Percentiles rank a stretch among this genome's conserved stretches.
Conservation (phyloP, 2,888 invertebrate genomes). For the Himalopsyche kuldschensis region DNA sequence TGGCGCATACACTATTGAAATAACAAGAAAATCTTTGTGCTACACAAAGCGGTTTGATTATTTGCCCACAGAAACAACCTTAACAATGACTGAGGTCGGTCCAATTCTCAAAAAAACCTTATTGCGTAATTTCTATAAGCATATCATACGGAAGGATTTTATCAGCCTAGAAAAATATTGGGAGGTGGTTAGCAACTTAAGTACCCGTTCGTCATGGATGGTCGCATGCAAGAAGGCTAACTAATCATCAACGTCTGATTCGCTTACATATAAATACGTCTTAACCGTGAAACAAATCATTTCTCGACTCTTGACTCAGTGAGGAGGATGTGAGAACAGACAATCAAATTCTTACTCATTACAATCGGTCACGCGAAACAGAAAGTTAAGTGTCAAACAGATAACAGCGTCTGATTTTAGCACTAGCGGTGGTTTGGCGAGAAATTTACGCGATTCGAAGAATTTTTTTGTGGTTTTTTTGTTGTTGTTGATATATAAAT, state of each 20-base stretch:
- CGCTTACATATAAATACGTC: slow-evolving; percentile 4
- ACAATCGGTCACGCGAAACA: neutral
- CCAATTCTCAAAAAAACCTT: neutral
- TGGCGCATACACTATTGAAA: too few relatives aligned
- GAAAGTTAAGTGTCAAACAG: neutral
- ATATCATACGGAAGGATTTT: neutral
- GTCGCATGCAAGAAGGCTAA: neutral
- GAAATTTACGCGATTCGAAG: neutral
- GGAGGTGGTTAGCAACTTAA: neutral
- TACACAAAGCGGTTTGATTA: too few relatives aligned
- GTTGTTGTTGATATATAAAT: neutral
- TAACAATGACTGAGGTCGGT: neutral
- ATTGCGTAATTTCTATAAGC: neutral
- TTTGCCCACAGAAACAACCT: neutral
- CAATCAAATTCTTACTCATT: neutral
- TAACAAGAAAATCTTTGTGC: too few relatives aligned
- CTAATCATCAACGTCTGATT: neutral
- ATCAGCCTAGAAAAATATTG: neutral
- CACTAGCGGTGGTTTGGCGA: neutral
- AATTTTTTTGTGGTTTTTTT: neutral
- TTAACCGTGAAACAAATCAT: neutral
- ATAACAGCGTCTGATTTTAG: neutral
- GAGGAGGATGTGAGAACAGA: neutral
- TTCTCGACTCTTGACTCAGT: neutral
- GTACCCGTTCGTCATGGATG: neutral